Evolutionary conservation across 92 coral and sea anemone genomes (phyloP).

Genomic region (Actinernus sp.): DNA sequence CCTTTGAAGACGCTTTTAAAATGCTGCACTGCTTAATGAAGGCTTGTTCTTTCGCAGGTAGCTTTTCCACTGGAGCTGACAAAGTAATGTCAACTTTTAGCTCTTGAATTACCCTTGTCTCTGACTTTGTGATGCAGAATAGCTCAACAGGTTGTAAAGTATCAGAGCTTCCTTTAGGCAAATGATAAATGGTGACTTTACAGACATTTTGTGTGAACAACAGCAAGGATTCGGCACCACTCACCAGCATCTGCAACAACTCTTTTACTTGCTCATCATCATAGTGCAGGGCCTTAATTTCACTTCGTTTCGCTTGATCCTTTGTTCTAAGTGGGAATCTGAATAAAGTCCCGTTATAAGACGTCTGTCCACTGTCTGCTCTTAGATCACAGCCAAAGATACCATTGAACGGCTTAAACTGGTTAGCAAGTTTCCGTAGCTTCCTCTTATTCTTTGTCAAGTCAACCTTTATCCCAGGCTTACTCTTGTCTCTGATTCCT

Average conservation of each 20-base stretch:
- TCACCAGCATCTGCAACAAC: constrained; percentile 49
- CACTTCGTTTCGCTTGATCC: constrained; percentile 71
- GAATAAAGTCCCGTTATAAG: constrained; percentile 77
- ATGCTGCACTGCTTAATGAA: constrained; percentile 60
- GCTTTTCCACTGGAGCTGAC: constrained; percentile 30
- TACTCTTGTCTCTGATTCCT: constrained; percentile 63
- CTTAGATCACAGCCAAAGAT: constrained; percentile 69
- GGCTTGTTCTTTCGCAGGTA: constrained; percentile 43
- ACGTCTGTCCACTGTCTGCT: constrained; percentile 15
- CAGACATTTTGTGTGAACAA: constrained; percentile 84
- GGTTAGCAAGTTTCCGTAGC: constrained; percentile 48
- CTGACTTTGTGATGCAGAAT: constrained; percentile 65
- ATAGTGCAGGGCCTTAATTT: constrained; percentile 69
- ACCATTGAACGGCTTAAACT: constrained; percentile 75
- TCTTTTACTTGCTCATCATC: constrained; percentile 58
- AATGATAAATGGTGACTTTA: constrained; percentile 62
- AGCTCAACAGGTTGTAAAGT: constrained; percentile 39
- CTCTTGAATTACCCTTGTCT: constrained; percentile 13
- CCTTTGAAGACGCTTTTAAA: constrained; percentile 58
- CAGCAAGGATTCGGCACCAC: constrained; percentile 73
- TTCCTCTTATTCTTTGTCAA: constrained; percentile 43
- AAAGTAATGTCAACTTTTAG: constrained; percentile 30
- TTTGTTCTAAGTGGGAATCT: constrained; percentile 78
- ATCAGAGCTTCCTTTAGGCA: constrained; percentile 27
- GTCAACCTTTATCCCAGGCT: constrained; percentile 79